A percentile compares a stretch with the other conserved stretches of the same genome.
Conservation (phyloP, 64 coral and sea anemone species). For the Montipora foliosa region DNA sequence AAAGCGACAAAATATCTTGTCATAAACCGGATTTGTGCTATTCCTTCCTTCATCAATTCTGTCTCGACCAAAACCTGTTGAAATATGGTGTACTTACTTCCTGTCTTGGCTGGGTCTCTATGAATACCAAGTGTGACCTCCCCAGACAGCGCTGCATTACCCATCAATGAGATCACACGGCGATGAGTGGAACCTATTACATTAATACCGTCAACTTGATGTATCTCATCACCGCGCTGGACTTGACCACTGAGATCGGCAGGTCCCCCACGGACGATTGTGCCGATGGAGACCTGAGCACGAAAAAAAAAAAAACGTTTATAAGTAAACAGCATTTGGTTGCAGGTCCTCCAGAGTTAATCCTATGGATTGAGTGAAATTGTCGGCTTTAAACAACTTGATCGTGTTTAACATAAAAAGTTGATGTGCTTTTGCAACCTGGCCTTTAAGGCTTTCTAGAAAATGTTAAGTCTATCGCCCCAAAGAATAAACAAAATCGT, state of each 20-base stretch:
- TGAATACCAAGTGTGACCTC: conserved; percentile 77
- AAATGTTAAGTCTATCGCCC: too few species aligned
- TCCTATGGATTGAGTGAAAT: too few species aligned
- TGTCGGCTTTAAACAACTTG: too few species aligned
- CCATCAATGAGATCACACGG: conserved; percentile 92
- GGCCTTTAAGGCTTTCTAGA: too few species aligned
- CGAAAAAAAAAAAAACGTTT: not conserved
- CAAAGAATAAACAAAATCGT: too few species aligned
- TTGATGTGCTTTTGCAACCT: too few species aligned
- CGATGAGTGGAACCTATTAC: conserved; percentile 84
- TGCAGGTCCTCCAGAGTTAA: not conserved
- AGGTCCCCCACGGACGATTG: conserved; percentile 85
- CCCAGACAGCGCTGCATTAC: conserved; percentile 68
- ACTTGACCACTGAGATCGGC: conserved; percentile 79
- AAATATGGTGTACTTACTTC: conserved; percentile 76
- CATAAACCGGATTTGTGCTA: too few species aligned
- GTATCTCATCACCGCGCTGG: conserved; percentile 82
- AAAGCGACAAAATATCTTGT: too few species aligned
- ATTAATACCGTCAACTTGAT: conserved; percentile 83
- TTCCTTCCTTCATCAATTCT: too few species aligned
- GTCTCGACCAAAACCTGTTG: not conserved
- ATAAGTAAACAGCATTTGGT: not conserved
- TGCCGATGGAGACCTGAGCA: conserved; percentile 85
- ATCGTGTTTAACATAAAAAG: too few species aligned
- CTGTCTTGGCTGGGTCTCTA: conserved; percentile 62